Evolutionary conservation across 2,888 invertebrate genomes (phyloP).

Genomic region (Cephonodes hylas): DNA sequence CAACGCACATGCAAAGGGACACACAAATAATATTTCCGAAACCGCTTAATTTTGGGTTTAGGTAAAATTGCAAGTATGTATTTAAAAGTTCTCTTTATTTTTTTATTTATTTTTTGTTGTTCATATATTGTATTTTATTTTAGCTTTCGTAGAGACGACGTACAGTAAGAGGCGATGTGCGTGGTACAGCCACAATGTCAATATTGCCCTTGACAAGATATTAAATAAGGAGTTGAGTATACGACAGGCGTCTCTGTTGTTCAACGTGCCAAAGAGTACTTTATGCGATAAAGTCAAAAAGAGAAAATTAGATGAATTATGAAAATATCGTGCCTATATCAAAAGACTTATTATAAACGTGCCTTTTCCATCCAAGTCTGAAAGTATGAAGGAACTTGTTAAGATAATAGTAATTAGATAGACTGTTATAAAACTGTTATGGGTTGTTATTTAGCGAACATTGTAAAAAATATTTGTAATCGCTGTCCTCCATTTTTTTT

Average conservation of each 20-base stretch:
- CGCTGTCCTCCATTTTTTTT: too few species aligned
- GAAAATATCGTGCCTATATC: neutral
- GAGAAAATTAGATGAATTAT: conserved; percentile 1
- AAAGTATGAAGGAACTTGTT: too few species aligned
- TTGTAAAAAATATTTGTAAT: too few species aligned
- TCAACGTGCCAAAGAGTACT: conserved; percentile 32
- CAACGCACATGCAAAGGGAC: too few species aligned
- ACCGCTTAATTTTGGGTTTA: too few species aligned
- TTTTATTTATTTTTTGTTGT: neutral
- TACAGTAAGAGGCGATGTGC: conserved; percentile 20
- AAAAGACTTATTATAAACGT: neutral
- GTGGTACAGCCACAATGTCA: conserved; percentile 23
- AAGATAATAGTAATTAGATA: too few species aligned
- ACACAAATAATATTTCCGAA: too few species aligned
- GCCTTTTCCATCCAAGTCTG: too few species aligned
- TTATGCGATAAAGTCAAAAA: conserved; percentile 27
- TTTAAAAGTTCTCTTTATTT: neutral
- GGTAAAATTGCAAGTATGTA: too few species aligned
- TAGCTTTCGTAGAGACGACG: neutral
- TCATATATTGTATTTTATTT: neutral
- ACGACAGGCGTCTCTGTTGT: conserved; percentile 27
- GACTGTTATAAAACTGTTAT: too few species aligned
- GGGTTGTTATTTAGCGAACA: too few species aligned
- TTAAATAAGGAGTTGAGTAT: conserved; percentile 28
- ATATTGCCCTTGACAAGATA: conserved; percentile 26